Evolutionary conservation across 2,888 invertebrate genomes (phyloP).

Genomic region (Scaptomyza polygonia): DNA sequence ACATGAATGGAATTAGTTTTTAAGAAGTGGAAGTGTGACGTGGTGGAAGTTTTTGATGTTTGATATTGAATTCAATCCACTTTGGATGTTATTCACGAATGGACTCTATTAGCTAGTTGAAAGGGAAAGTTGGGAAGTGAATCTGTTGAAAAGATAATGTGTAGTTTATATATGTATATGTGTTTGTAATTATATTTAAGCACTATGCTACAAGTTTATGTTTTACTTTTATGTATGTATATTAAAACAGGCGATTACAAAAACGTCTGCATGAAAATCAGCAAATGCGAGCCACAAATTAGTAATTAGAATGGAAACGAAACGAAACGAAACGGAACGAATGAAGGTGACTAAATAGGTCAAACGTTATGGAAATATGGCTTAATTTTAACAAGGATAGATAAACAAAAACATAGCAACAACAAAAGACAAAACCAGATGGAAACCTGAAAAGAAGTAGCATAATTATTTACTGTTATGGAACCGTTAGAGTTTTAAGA

Average conservation of each 20-base stretch:
- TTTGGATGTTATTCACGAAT: slow-evolving; percentile 15
- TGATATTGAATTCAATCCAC: slow-evolving; percentile 44
- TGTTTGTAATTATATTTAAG: slow-evolving; percentile 29
- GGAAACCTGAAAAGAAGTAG: slow-evolving; percentile 48
- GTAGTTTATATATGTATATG: slow-evolving; percentile 24
- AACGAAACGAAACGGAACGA: slow-evolving; percentile 24
- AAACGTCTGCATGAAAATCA: slow-evolving; percentile 64
- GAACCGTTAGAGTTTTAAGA: slow-evolving; percentile 69
- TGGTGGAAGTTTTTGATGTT: slow-evolving; percentile 24
- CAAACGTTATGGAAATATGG: slow-evolving; percentile 13
- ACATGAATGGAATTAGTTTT: slow-evolving; percentile 18
- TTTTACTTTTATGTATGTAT: slow-evolving; percentile 48
- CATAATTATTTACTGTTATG: slow-evolving; percentile 76
- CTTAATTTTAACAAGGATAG: slow-evolving; percentile 36
- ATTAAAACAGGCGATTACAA: slow-evolving; percentile 38
- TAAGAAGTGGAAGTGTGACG: slow-evolving; percentile 27
- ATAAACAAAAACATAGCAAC: slow-evolving; percentile 8
- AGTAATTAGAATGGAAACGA: slow-evolving; percentile 35
- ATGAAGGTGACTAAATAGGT: slow-evolving; percentile 47
- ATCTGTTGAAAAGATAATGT: slow-evolving; percentile 52
- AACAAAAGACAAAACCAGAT: slow-evolving; percentile 1
- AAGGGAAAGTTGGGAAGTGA: slow-evolving; percentile 43
- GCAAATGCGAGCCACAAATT: slow-evolving; percentile 76
- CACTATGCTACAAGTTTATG: slow-evolving; percentile 28
- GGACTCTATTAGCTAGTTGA: slow-evolving; percentile 52